A percentile compares a stretch with the other conserved stretches of the same genome.
These are phyloP conservation scores for Drosophila mojavensis DNA, from an alignment of 1,140 invertebrate species.

Conservation along the genomic window DNA sequence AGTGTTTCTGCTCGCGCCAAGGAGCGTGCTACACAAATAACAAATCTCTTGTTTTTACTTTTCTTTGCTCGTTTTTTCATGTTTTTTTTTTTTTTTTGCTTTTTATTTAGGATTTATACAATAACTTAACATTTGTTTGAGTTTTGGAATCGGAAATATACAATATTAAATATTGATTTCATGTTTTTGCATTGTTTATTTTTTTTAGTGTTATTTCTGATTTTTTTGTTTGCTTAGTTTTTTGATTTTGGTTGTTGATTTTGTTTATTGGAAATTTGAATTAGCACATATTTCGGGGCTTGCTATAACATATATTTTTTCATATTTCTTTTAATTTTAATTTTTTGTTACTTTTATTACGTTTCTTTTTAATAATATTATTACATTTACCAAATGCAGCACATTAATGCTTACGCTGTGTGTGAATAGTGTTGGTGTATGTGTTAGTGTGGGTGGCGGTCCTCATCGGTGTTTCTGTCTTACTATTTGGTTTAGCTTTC, in stretches of 20 bases:
- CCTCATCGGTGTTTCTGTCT: constrained; percentile 67
- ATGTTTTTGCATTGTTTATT: constrained; percentile 45
- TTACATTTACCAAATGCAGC: constrained; percentile 77
- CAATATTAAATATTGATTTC: constrained; percentile 83
- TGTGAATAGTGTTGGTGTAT: constrained; percentile 34
- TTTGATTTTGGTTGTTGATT: constrained; percentile 43
- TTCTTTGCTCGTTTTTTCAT: constrained; percentile 32
- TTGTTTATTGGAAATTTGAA: constrained; percentile 34
- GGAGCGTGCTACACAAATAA: not conserved
- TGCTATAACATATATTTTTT: constrained; percentile 48
- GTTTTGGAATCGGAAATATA: constrained; percentile 81
- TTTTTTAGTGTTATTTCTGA: constrained; percentile 35
- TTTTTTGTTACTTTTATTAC: constrained; percentile 5
- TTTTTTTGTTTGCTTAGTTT: constrained; percentile 36
- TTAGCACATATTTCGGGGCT: constrained; percentile 41
- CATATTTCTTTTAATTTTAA: constrained; percentile 19
- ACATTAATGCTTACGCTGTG: constrained; percentile 77
- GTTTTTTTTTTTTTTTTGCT: constrained; percentile 22
- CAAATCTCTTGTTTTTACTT: constrained; percentile 6
- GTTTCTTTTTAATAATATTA: constrained; percentile 38
- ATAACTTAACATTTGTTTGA: constrained; percentile 78
- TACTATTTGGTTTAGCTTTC: constrained; percentile 71
- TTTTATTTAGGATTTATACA: constrained; percentile 76
- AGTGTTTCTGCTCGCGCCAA: not conserved
- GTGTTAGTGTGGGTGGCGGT: constrained; percentile 48